These are phyloP conservation scores for Chironomus tepperi DNA, from an alignment of 1,140 invertebrate genomes.

Conservation along the genomic window DNA sequence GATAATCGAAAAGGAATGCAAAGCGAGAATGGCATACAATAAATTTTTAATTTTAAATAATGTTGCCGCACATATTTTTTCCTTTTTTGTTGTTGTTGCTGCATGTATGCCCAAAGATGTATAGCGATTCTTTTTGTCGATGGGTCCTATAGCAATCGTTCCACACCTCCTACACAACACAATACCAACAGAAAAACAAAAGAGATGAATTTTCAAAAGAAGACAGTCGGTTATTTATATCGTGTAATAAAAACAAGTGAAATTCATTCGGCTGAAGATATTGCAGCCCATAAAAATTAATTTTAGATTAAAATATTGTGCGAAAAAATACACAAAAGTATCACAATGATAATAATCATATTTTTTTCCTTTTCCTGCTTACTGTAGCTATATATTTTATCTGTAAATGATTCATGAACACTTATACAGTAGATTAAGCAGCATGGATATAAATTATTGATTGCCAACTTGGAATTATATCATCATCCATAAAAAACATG, in stretches of 20 bases:
- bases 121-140: background rate
- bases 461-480: background rate
- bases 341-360: background rate
- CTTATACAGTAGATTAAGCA: background rate
- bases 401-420: background rate
- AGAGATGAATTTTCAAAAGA: too few relatives aligned
- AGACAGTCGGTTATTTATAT: too few relatives aligned
- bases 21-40: background rate
- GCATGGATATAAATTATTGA: background rate
- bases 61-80: constrained; percentile 21
- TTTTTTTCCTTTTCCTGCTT: background rate
- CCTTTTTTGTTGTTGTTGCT: background rate
- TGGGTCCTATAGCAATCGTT: background rate
- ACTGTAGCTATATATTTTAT: background rate
- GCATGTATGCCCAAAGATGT: background rate
- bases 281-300: constrained; percentile 18
- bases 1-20: background rate
- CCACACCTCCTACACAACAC: background rate
- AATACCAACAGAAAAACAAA: too few relatives aligned
- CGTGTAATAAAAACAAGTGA: too few relatives aligned
- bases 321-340: background rate
- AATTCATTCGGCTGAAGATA: background rate
- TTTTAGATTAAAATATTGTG: constrained; percentile 21
- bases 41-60: constrained; percentile 23
- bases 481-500: background rate